Base-by-base conservation (phyloP, 2,113 vertebrate genomes). In the Camelus dromedarius region DNA sequence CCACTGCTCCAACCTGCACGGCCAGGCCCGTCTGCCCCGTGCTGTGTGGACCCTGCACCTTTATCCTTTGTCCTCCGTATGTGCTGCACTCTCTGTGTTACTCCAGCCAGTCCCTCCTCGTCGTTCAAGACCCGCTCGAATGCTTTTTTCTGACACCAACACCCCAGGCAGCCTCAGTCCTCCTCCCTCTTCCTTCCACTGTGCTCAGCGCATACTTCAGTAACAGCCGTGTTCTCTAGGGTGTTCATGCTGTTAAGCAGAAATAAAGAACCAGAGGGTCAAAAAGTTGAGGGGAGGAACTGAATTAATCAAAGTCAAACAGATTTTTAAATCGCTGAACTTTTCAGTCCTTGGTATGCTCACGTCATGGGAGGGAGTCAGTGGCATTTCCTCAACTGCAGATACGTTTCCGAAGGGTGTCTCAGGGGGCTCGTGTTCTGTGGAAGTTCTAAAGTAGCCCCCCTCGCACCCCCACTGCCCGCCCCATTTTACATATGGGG, bases 341-440 rank as follows among this genome's bases (percentile, higher is more conserved):
- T 42, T 84, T 80, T 19, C 30, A 22, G 48, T 20, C 88, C 80
- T 87, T 32, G 2, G 1, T 2, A 4, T 0, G 22, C 52, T 16
- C 12, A 2, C 0, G 4, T 26, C 69, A 12, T 0, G 0, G 5
- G 82, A 3, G 4, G 3, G 38, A 12, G 60, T 38, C 48, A 0
- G 20, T 0, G 5, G 13, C 42, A 0, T 18, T 32, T 62, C 42
- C n/a, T 46, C 15, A 52, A 28, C 46, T 16, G 3, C 50, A 9
- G 4, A 0, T 0, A 2, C 16, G 0, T 38, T 35, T 60, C 58
- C 18, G 77, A 20, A 32, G 77, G 60, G 46, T 0, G 6, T 10
- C 70, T 15, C 24, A 0, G 4, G 6, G 66, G 28, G 28, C 54
- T 35, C 3, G 0, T 0, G 1, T 16, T 13, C 50, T 28, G 16